A percentile compares a stretch with the other conserved stretches of the same genome.
Conservation (phyloP, 2,797 vertebrate species). For the Anabas testudineus region DNA sequence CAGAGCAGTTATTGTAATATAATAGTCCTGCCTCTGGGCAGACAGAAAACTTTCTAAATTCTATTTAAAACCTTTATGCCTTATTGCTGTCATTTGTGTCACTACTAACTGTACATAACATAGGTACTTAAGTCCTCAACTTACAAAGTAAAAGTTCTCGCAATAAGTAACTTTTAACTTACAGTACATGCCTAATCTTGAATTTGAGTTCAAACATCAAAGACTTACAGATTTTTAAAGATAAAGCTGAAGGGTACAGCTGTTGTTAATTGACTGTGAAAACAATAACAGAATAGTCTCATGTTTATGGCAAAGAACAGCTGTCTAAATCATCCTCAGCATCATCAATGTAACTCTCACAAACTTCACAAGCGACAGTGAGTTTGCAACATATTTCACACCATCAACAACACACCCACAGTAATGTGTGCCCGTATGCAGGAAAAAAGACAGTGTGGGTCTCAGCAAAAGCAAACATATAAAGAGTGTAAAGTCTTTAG, state of each 20-base stretch:
- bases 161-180: slow-evolving; percentile 6
- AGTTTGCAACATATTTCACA: slow-evolving; percentile 19
- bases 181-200: slow-evolving; percentile 2
- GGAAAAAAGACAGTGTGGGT: slow-evolving; percentile 23
- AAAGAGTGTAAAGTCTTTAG: slow-evolving; percentile 21
- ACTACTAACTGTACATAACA: slow-evolving; percentile 4
- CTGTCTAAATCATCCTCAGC: slow-evolving; percentile 5
- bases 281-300: slow-evolving; percentile 22
- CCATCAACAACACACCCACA: slow-evolving; percentile 15
- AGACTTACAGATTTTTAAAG: background rate
- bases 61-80: slow-evolving; percentile 31
- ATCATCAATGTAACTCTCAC: too few relatives aligned
- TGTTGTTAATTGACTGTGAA: slow-evolving; percentile 24
- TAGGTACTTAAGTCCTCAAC: background rate
- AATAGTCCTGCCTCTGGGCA: slow-evolving; percentile 16
- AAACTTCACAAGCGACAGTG: too few relatives aligned
- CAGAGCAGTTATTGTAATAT: slow-evolving; percentile 29
- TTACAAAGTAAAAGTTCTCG: background rate
- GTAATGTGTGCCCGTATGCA: slow-evolving; percentile 18
- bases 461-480: slow-evolving; percentile 23
- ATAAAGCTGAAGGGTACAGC: slow-evolving; percentile 12
- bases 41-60: slow-evolving; percentile 1
- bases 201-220: background rate
- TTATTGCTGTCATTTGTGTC: slow-evolving; percentile 11
- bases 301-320: slow-evolving; percentile 21